Conservation (phyloP, 1,140 invertebrate genomes). For the Megathymus violae region DNA sequence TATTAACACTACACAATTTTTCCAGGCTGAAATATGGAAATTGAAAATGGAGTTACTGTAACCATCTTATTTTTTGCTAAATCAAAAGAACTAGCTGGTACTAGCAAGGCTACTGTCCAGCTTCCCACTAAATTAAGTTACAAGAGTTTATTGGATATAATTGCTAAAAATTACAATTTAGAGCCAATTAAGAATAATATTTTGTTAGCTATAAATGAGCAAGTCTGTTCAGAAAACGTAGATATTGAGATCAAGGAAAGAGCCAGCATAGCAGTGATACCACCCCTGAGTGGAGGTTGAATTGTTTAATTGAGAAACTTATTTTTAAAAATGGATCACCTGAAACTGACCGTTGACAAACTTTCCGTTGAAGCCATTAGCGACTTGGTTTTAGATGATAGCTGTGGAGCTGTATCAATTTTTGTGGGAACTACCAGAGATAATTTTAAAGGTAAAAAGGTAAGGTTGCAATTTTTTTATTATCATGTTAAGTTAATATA, state of each 20-base stretch:
- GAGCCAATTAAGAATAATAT: slow-evolving; percentile 88
- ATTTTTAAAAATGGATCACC: slow-evolving; percentile 84
- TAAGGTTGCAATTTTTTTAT: slow-evolving; percentile 65
- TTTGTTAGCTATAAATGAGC: slow-evolving; percentile 92
- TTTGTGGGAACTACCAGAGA: slow-evolving; percentile 97
- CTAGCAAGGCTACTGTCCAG: slow-evolving; percentile 80
- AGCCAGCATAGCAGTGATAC: slow-evolving; percentile 93
- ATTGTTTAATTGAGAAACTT: slow-evolving; percentile 16
- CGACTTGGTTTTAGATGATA: slow-evolving; percentile 87
- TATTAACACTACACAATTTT: slow-evolving; percentile 4
- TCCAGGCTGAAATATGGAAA: slow-evolving; percentile 76
- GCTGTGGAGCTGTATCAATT: slow-evolving; percentile 94
- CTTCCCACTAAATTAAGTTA: slow-evolving; percentile 83
- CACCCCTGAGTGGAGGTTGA: slow-evolving; percentile 94
- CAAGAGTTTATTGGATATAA: slow-evolving; percentile 83
- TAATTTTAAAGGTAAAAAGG: slow-evolving; percentile 93
- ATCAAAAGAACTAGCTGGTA: slow-evolving; percentile 91
- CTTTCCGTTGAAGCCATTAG: slow-evolving; percentile 89
- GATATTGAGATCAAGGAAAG: slow-evolving; percentile 85
- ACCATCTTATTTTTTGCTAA: slow-evolving; percentile 94
- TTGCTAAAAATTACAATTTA: slow-evolving; percentile 87
- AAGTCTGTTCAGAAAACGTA: slow-evolving; percentile 85
- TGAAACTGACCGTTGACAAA: slow-evolving; percentile 88
- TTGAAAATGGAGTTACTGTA: slow-evolving; percentile 79
- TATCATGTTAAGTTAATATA: too few relatives aligned